Conservation (phyloP, 2,888 invertebrate species). For the Parthenolecanium corni region DNA sequence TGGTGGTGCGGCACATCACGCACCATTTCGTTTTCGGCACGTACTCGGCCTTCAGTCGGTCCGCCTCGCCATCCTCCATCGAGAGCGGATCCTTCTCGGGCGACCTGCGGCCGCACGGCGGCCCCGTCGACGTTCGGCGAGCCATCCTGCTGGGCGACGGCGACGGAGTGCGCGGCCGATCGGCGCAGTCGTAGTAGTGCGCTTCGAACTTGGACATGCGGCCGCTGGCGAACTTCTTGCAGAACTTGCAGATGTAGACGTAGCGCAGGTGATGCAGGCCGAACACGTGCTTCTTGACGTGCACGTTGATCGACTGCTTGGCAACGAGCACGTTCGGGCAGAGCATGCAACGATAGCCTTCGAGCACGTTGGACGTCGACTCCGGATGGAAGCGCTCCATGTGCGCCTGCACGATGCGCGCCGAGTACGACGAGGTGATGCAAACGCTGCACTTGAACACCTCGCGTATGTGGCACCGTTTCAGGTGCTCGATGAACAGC, state of each 20-base stretch:
- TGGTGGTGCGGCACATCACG: slow-evolving; percentile 11
- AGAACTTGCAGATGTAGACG: slow-evolving; percentile 17
- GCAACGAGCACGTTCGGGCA: slow-evolving; percentile 18
- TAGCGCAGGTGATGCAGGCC: slow-evolving; percentile 10
- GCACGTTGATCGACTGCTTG: slow-evolving; percentile 8
- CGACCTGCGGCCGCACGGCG: not conserved
- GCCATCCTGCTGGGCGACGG: not conserved
- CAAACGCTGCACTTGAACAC: slow-evolving; percentile 30
- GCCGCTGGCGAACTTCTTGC: slow-evolving; percentile 19
- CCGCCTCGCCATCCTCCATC: slow-evolving; percentile 29
- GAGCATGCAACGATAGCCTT: slow-evolving; percentile 15
- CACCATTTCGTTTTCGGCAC: slow-evolving; percentile 13
- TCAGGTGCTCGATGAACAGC: slow-evolving; percentile 27
- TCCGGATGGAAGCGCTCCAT: not conserved
- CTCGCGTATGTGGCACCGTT: slow-evolving; percentile 22
- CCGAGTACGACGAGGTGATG: slow-evolving; percentile 19
- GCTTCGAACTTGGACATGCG: not conserved
- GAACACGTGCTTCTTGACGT: slow-evolving; percentile 22
- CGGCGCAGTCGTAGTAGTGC: not conserved
- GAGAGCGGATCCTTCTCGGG: slow-evolving; percentile 28
- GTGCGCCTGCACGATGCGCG: slow-evolving; percentile 7
- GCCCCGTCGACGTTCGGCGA: not conserved
- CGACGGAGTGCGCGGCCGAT: not conserved
- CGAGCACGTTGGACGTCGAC: not conserved
- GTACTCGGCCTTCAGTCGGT: slow-evolving; percentile 15